These are phyloP conservation scores for Eupithecia pulchellata DNA, from an alignment of 2,888 invertebrate genomes.

Conservation along the genomic window DNA sequence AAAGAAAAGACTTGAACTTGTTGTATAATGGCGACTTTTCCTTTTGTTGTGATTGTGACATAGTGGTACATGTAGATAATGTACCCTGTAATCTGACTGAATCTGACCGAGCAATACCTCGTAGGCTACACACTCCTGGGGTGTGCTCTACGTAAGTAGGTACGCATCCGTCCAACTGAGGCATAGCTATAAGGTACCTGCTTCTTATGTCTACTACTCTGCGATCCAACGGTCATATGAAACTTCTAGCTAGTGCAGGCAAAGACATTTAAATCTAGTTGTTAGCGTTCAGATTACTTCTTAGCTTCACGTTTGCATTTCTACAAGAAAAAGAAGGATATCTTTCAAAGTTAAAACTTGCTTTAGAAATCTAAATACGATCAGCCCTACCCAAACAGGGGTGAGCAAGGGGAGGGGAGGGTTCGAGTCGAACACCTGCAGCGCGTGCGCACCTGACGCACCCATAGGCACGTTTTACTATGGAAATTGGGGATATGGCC, in stretches of 20 bases:
- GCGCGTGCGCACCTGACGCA: conserved; percentile 59
- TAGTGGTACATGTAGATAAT: no score
- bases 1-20: no score
- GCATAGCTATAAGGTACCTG: neutral
- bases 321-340: neutral
- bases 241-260: neutral
- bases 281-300: neutral
- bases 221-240: neutral
- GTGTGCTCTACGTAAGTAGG: no score
- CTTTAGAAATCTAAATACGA: conserved; percentile 11
- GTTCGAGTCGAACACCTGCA: conserved; percentile 51
- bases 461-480: conserved; percentile 41
- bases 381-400: conserved; percentile 44
- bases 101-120: no score
- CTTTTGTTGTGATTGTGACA: no score
- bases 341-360: neutral
- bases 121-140: no score
- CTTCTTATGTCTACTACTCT: neutral
- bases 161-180: no score
- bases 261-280: neutral
- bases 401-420: conserved; percentile 19
- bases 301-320: neutral
- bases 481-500: conserved; percentile 57
- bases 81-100: no score
- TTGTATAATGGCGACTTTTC: no score